Percentiles rank a stretch among this genome's conserved stretches.
Evolutionary conservation across 2,888 invertebrate species (phyloP).

Genomic region (Phoenoteleia sp.): DNA sequence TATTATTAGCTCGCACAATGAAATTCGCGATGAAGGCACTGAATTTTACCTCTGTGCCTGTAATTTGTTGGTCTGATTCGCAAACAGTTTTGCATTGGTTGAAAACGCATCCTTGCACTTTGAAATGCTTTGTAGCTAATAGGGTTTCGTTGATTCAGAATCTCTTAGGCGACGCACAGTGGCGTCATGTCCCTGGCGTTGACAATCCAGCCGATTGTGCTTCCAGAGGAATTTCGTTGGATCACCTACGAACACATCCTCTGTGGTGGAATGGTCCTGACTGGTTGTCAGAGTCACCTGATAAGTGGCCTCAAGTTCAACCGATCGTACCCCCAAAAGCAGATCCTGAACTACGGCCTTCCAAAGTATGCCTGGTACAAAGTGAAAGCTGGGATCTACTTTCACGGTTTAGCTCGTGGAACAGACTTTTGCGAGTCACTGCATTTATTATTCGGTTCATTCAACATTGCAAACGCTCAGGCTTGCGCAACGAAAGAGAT

Average conservation of each 20-base stretch:
- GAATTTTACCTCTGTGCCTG: no score
- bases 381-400: no score
- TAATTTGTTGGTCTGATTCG: conserved; percentile 12
- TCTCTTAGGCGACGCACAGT: neutral
- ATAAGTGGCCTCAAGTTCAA: conserved; percentile 2
- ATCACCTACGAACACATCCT: neutral
- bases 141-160: conserved; percentile 14
- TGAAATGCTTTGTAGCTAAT: neutral
- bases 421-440: no score
- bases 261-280: neutral
- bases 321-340: no score
- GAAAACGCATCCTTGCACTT: neutral
- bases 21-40: neutral
- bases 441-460: no score
- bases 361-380: no score
- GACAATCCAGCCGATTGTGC: conserved; percentile 3
- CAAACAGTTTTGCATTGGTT: conserved; percentile 1
- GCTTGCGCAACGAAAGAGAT: no score
- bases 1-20: neutral
- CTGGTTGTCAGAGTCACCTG: neutral
- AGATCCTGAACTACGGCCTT: no score
- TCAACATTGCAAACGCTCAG: no score
- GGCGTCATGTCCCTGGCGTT: neutral
- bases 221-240: neutral
- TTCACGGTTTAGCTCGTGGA: no score